phyloP scores from a whole-genome alignment of 2,888 invertebrate species.

The Apamea epomidion region DNA sequence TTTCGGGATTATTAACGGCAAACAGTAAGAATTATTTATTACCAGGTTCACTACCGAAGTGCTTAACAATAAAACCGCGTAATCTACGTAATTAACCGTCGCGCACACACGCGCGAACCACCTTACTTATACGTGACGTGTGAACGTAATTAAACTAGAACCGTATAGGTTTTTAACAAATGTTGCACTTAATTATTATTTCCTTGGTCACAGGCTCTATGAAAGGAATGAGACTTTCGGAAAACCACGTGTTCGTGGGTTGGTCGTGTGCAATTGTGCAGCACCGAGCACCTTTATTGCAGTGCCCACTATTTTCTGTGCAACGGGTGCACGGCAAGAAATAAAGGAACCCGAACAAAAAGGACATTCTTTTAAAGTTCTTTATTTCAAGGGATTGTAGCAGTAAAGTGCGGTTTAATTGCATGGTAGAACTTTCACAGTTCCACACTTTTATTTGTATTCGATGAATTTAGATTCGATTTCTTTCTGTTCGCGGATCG shows the following conservation, averaged over 20 bases:
- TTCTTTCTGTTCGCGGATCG: constrained; percentile 73
- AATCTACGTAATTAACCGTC: constrained; percentile 69
- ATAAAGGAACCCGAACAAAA: constrained; percentile 83
- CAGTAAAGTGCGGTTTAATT: constrained; percentile 89
- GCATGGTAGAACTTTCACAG: constrained; percentile 84
- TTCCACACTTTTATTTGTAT: constrained; percentile 82
- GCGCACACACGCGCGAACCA: constrained; percentile 57
- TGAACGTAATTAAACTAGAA: constrained; percentile 56
- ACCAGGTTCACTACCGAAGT: constrained; percentile 67
- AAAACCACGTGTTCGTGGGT: constrained; percentile 68
- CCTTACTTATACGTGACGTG: constrained; percentile 61
- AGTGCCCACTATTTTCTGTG: constrained; percentile 81
- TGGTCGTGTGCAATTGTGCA: constrained; percentile 78
- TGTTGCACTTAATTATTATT: constrained; percentile 54
- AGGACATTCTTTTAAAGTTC: constrained; percentile 86
- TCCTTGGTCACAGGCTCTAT: constrained; percentile 31
- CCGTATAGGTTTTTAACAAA: constrained; percentile 53
- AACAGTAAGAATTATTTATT: constrained; percentile 72
- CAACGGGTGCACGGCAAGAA: constrained; percentile 78
- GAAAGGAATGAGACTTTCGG: constrained; percentile 73
- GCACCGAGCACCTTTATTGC: constrained; percentile 77
- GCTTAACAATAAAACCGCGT: constrained; percentile 70
- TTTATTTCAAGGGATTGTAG: constrained; percentile 88
- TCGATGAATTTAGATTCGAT: constrained; percentile 85
- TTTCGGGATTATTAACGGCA: constrained; percentile 69